A percentile compares a stretch with the other conserved stretches of the same genome.
Evolutionary conservation across 2,113 vertebrate genomes (phyloP).

Genomic region (Apteryx mantelli): DNA sequence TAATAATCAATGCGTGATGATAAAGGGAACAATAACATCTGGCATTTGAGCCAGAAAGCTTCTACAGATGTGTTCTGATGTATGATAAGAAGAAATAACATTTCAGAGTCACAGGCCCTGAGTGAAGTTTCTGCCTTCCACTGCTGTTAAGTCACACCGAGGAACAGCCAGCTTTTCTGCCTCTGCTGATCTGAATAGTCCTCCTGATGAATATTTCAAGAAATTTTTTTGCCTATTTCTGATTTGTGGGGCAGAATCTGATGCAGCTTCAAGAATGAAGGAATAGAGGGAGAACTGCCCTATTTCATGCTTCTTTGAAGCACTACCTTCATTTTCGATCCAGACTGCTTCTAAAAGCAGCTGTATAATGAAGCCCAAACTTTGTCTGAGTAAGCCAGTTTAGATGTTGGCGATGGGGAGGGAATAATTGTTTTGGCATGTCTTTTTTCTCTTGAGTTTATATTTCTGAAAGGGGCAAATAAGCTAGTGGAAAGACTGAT

Average conservation of each 20-base stretch:
- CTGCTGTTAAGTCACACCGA: constrained; percentile 21
- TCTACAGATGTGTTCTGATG: constrained; percentile 64
- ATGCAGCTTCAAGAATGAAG: background rate
- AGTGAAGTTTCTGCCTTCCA: constrained; percentile 28
- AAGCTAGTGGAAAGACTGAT: background rate
- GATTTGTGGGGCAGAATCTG: background rate
- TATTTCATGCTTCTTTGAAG: background rate
- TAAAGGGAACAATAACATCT: constrained; percentile 60
- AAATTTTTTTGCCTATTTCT: background rate
- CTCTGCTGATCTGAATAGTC: background rate
- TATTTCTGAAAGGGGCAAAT: background rate
- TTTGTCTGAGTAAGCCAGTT: background rate
- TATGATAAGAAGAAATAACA: constrained; percentile 69
- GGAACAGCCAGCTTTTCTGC: background rate
- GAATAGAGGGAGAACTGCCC: background rate
- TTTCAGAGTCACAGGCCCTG: background rate
- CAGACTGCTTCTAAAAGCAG: background rate
- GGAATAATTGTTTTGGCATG: background rate
- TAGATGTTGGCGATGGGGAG: background rate
- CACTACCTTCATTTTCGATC: background rate
- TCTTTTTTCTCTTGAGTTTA: background rate
- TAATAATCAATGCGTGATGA: constrained; percentile 34
- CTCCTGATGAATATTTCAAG: background rate
- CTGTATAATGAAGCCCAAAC: background rate
- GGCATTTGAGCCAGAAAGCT: constrained; percentile 14